phyloP scores from a whole-genome alignment of 2,113 vertebrate species.

The Percina caprodes region DNA sequence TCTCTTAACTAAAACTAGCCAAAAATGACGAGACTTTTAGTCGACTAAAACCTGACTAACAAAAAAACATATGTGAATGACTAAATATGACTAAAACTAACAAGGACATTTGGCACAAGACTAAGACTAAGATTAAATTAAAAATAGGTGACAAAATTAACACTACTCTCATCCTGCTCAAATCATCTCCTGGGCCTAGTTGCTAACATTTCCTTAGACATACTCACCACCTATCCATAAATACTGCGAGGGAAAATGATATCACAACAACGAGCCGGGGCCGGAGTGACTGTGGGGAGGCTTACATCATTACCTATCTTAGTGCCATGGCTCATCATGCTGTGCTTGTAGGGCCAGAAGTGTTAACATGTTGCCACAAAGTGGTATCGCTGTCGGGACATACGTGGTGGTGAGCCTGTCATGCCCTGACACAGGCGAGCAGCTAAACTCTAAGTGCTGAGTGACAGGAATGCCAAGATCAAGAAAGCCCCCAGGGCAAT shows the following conservation, averaged over 20 bases:
- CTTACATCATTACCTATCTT: constrained; percentile 69
- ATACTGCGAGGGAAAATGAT: constrained; percentile 58
- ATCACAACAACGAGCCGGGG: constrained; percentile 55
- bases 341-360: constrained; percentile 47
- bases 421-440: constrained; percentile 51
- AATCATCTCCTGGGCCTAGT: constrained; percentile 6
- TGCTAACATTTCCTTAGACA: constrained; percentile 29
- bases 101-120: too few species aligned
- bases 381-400: constrained; percentile 53
- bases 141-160: too few species aligned
- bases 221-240: constrained; percentile 47
- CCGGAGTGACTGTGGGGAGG: constrained; percentile 12
- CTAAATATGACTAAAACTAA: too few species aligned
- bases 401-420: constrained; percentile 41
- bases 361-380: constrained; percentile 65
- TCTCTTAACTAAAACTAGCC: too few species aligned
- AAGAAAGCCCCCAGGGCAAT: constrained; percentile 51
- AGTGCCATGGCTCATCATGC: constrained; percentile 55
- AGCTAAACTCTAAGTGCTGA: constrained; percentile 63
- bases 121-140: too few species aligned
- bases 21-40: too few species aligned
- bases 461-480: constrained; percentile 69
- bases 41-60: too few species aligned
- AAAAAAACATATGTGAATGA: too few species aligned
- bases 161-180: background rate